Evolutionary conservation across 2,113 vertebrate species (phyloP), one percentile per base, ranked within the genome.

Genomic region (Crocuta crocuta): DNA sequence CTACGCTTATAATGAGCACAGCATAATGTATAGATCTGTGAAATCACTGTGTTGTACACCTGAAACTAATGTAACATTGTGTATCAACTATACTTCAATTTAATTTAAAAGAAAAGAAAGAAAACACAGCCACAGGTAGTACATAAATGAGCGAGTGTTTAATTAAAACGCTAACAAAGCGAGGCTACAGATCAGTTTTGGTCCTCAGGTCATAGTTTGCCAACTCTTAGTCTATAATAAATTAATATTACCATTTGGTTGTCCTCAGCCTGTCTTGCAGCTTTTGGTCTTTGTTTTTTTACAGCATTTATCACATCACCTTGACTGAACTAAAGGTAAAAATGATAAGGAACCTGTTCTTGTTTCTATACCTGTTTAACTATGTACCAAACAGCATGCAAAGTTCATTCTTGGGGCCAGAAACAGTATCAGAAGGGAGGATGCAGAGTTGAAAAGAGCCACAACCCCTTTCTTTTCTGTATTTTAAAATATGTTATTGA

Each of bases 261-360:
- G 33, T 16, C 28, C 4, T 31, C 21, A 58, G 33, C 68, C 6
- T 26, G 16, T 33, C 39, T 63, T 50, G 1, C 19, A n/a, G 55
- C 7, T 73, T 48, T 90, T 53, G 3, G 2, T 61, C 19, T 97
- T 90, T 89, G 35, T 53, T 85, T 91, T 17, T 97, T 90, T 89
- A 82, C 0, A 55, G 28, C 2, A 68, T 4, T 17, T 13, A 31
- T 19, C 21, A 43, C 7, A 53, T 26, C 39, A 2, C 4, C 17
- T 71, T 78, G 33, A 88, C 43, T 65, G 58, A 82, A 80, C 65
- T 1, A 63, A n/a, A 65, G 16, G 26, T 58, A 26, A 26, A 58
- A 39, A 21, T 24, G 35, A 9, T 28, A 82, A 90, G 33, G 0
- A 11, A 28, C 5, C 23, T 68, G 0, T 16, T 48, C 21, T 55